Conservation (phyloP, 2,113 vertebrate genomes). For the Esox niger region DNA sequence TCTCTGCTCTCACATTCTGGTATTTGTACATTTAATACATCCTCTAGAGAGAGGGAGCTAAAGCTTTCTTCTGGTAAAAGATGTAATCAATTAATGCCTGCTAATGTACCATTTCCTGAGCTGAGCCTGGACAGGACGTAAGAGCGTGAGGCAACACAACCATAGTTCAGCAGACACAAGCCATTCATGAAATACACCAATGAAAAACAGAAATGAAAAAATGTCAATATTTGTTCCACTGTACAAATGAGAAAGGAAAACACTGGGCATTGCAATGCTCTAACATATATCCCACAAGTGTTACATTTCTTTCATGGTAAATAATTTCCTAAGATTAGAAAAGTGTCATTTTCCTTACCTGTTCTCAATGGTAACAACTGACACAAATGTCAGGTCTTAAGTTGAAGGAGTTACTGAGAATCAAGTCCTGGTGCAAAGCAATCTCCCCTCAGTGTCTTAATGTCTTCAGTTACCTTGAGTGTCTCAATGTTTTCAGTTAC, state of each 20-base stretch:
- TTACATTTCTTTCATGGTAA: too few species aligned
- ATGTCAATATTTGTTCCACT: neutral
- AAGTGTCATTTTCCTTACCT: conserved; percentile 19
- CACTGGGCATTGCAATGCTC: neutral
- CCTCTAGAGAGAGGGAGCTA: conserved; percentile 3
- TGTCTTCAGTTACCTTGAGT: conserved; percentile 30
- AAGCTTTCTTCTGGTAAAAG: conserved; percentile 12
- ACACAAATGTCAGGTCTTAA: neutral
- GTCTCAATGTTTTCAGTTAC: conserved; percentile 16
- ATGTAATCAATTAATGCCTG: conserved; percentile 28
- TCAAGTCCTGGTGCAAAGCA: conserved; percentile 30
- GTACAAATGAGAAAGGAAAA: neutral
- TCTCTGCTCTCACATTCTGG: neutral
- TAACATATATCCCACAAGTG: too few species aligned
- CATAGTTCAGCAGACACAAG: neutral
- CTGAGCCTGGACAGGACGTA: conserved; percentile 13
- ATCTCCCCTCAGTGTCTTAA: conserved; percentile 9
- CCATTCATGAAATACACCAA: neutral
- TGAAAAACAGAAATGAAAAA: neutral
- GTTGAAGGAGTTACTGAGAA: conserved; percentile 7
- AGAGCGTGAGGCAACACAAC: conserved; percentile 14
- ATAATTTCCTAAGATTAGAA: too few species aligned
- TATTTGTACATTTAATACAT: neutral
- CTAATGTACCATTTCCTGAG: conserved; percentile 35
- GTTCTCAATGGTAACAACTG: conserved; percentile 6